Base-by-base conservation (phyloP, 1,140 invertebrate genomes). In the Oscheius sp. region DNA sequence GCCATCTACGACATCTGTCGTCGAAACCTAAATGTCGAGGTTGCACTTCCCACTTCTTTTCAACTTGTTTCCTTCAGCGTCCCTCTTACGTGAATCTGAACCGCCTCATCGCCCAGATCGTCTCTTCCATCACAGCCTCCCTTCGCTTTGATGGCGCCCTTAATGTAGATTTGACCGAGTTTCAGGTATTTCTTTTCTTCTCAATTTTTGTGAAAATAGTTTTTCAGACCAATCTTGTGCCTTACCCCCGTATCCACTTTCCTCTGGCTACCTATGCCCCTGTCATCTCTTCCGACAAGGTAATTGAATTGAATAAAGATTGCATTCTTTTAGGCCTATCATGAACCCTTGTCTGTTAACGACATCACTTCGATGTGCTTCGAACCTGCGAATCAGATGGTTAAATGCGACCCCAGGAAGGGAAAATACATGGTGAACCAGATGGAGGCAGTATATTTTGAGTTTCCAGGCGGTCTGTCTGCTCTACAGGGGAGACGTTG, bases 151-250 rank as follows among this genome's bases (percentile, higher is more conserved):
- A 93, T 85, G 91, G 91, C 81, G 91, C 91, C 45, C 87, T 93
- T 18, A 93, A 91, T 85, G 91, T 91, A 64, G 92, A 93, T 83
- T 87, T 93, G 38, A 93, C 91, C 38, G 91, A 93, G 86, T 93
- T 93, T 88, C 91, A 77, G 68, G 91, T 91, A 75, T 91, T 91
- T 85, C 89, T 91, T 87, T 23, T 7, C 7, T 13, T 55, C 7
- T 7, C 15, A 23, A 26, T 4, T 20, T 4, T n/a, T n/a, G 23
- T 7, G 28, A 23, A 4, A 55, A 55, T 26, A 4, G 4, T 26
- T 7, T 13, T 55, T 13, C 49, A 82, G 74, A 92, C 91, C 73
- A 92, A 92, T 86, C 89, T 92, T 87, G 91, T 92, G 76, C 91
- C 91, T 34, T 92, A 91, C 85, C 91, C 91, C 20, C 88, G 91